A percentile compares a stretch with the other conserved stretches of the same genome.
phyloP scores from a whole-genome alignment of 1,140 invertebrate genomes.

The Bacillus rossius region DNA sequence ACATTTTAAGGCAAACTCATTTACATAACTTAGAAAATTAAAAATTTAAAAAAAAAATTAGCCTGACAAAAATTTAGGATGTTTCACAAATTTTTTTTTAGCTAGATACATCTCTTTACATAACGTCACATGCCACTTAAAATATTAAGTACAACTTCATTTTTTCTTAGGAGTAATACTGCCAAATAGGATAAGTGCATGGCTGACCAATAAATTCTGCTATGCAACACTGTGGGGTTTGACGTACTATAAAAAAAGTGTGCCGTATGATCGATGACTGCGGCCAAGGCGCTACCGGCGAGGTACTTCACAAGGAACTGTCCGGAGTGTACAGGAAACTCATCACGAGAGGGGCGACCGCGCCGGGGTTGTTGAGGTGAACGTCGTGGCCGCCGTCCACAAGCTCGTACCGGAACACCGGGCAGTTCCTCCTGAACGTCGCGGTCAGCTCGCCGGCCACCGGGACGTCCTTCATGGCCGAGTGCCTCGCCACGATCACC shows the following conservation, averaged over 20 bases:
- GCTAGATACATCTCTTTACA: no score
- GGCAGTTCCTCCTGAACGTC: conserved; percentile 1
- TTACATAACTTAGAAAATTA: no score
- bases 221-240: no score
- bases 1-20: no score
- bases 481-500: conserved; percentile 30
- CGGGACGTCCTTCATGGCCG: conserved; percentile 6
- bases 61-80: no score
- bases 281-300: neutral
- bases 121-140: neutral
- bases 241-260: neutral
- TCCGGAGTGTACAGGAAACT: conserved; percentile 34
- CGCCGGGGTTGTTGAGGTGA: conserved; percentile 53
- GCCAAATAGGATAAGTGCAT: no score
- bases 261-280: neutral
- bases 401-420: conserved; percentile 32
- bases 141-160: neutral
- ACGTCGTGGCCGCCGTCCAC: conserved; percentile 58
- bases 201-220: no score
- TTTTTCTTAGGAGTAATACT: neutral
- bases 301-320: neutral
- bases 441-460: neutral
- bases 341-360: conserved; percentile 40
- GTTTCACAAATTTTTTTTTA: no score
- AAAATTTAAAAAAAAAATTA: no score